Evolutionary conservation across 1,140 invertebrate species (phyloP).

Genomic region (Trichogramma pretiosum): DNA sequence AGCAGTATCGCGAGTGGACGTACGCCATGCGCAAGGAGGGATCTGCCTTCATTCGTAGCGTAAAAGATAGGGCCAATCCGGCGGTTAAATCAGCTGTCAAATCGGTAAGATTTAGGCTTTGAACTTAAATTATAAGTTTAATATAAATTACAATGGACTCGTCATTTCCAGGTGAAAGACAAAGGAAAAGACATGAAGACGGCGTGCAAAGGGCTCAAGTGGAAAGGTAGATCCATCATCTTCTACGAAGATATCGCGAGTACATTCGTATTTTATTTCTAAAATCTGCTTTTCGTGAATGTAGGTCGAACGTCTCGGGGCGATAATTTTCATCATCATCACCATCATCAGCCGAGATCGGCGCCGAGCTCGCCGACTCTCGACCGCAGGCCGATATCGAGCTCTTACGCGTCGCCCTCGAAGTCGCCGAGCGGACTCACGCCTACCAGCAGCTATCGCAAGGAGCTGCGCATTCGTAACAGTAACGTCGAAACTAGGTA

Average conservation of each 20-base stretch:
- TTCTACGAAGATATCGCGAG: constrained; percentile 8
- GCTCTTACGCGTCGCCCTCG: constrained; percentile 35
- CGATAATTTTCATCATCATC: constrained; percentile 32
- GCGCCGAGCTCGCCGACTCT: constrained; percentile 58
- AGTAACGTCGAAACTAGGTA: constrained; percentile 43
- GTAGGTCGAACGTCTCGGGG: constrained; percentile 40
- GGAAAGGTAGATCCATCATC: constrained; percentile 43
- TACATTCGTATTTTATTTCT: too few species aligned
- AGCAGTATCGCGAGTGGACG: constrained; percentile 70
- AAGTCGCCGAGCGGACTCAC: constrained; percentile 39
- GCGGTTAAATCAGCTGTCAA: constrained; percentile 73
- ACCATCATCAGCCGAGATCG: constrained; percentile 50
- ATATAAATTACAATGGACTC: constrained; percentile 4
- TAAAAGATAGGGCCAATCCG: constrained; percentile 73
- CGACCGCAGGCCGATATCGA: constrained; percentile 44
- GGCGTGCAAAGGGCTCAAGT: constrained; percentile 65
- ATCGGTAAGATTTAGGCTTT: constrained; percentile 51
- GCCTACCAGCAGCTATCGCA: constrained; percentile 45
- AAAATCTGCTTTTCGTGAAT: too few species aligned
- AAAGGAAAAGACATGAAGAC: constrained; percentile 64
- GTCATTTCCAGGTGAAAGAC: constrained; percentile 59
- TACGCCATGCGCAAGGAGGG: constrained; percentile 57
- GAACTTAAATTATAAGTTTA: constrained; percentile 12
- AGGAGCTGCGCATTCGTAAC: constrained; percentile 41
- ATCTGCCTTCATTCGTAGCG: constrained; percentile 62